A percentile compares a stretch with the other conserved stretches of the same genome.
These are phyloP conservation scores for Protonibea diacanthus DNA, from an alignment of 2,797 vertebrate species.

Conservation along the genomic window DNA sequence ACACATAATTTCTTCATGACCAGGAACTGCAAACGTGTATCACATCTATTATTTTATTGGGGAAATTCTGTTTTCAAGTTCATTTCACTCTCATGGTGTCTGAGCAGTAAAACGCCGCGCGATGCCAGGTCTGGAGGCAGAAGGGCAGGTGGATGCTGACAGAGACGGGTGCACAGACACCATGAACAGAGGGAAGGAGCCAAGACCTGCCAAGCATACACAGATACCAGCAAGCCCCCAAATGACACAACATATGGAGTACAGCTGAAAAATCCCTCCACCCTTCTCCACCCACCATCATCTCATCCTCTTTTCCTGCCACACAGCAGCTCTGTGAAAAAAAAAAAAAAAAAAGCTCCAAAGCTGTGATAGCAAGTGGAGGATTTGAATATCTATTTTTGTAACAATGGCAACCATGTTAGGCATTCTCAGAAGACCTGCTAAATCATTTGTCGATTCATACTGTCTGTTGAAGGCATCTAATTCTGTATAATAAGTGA, in stretches of 20 bases:
- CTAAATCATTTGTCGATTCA: conserved; percentile 56
- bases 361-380: conserved; percentile 50
- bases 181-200: conserved; percentile 66
- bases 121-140: conserved; percentile 66
- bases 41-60: conserved; percentile 2
- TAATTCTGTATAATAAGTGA: conserved; percentile 65
- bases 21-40: neutral
- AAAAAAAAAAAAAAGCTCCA: conserved; percentile 52
- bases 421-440: conserved; percentile 63
- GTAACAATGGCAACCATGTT: conserved; percentile 62
- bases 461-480: conserved; percentile 57
- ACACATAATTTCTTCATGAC: neutral
- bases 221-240: conserved; percentile 70
- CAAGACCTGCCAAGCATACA: conserved; percentile 73
- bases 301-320: conserved; percentile 59
- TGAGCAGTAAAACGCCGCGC: conserved; percentile 26
- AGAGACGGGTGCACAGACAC: conserved; percentile 69
- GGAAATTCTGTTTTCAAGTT: conserved; percentile 28
- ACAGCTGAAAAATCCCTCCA: conserved; percentile 61
- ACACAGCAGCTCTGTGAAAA: conserved; percentile 64
- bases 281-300: conserved; percentile 51
- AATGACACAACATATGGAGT: conserved; percentile 83
- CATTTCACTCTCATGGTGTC: conserved; percentile 38
- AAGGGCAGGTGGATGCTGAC: conserved; percentile 75
- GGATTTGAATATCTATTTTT: conserved; percentile 74